Evolutionary conservation across 1,140 invertebrate species (phyloP).

Genomic region (Zaprionus gabonicus): DNA sequence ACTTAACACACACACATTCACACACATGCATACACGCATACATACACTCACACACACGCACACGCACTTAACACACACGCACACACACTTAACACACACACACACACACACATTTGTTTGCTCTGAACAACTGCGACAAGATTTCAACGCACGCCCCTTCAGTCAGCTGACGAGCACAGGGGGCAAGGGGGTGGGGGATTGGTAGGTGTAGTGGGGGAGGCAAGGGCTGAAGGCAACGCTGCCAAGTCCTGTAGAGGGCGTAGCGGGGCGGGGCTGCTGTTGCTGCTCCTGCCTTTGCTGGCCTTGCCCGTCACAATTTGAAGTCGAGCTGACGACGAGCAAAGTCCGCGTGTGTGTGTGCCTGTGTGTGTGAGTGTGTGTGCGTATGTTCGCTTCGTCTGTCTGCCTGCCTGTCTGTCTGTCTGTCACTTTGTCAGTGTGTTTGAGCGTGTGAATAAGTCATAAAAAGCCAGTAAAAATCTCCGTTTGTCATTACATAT

Average conservation of each 20-base stretch:
- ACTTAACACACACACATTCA: slow-evolving; percentile 46
- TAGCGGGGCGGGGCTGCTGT: too few relatives aligned
- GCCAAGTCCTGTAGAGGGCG: slow-evolving; percentile 13
- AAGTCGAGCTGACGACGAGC: slow-evolving; percentile 52
- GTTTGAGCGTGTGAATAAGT: slow-evolving; percentile 52
- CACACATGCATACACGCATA: slow-evolving; percentile 33
- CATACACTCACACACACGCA: slow-evolving; percentile 23
- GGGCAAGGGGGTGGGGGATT: neutral
- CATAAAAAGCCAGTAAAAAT: slow-evolving; percentile 68
- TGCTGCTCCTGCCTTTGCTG: slow-evolving; percentile 37
- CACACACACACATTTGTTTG: slow-evolving; percentile 27
- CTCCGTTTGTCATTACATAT: slow-evolving; percentile 66
- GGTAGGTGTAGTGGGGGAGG: neutral
- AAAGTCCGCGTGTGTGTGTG: slow-evolving; percentile 18
- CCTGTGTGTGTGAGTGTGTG: slow-evolving; percentile 21
- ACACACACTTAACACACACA: slow-evolving; percentile 35
- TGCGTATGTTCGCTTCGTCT: slow-evolving; percentile 20
- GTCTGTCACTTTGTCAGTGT: slow-evolving; percentile 20
- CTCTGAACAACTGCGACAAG: slow-evolving; percentile 20
- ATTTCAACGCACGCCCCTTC: slow-evolving; percentile 18
- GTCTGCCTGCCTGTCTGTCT: slow-evolving; percentile 4
- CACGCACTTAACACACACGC: slow-evolving; percentile 48
- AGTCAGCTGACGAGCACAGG: neutral
- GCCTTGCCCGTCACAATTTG: slow-evolving; percentile 61
- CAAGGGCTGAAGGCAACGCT: slow-evolving; percentile 14